Base-by-base conservation (phyloP, 2,113 vertebrate species). In the Nycticebus coucang region DNA sequence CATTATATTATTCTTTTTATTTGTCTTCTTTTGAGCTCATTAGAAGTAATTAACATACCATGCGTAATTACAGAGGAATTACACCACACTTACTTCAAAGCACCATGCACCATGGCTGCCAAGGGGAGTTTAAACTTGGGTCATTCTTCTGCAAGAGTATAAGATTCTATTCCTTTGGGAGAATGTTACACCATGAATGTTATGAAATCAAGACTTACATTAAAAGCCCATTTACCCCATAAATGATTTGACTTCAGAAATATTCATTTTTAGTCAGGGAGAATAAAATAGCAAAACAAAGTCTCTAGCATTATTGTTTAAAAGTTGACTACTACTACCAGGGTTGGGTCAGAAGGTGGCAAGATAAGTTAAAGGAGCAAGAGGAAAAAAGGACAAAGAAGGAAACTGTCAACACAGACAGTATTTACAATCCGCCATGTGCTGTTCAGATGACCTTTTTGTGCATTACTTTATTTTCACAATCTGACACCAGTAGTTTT, bases 41-140 rank as follows among this genome's bases (percentile, higher is more conserved):
- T 98, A 97, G 94, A 97, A 97, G 90, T 97, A 98, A 97, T 97
- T 97, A 97, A 97, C 97, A 97, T 83, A 96, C 84, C 14, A 89
- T 17, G 1, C 95, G 66, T 83, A 96, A 97, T 97, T 97, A 97
- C 68, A 95, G 93, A 95, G 10, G 86, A 97, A 97, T 97, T 94
- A 97, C 18, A 41, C 28, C 2, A n/a, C 74, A 71, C 57, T 86
- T 91, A 64, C 95, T 97, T 94, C 92, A 97, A 96, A 95, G 87
- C 75, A 95, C 97, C 33, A 37, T 69, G 80, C 78, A 95, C 95
- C 87, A 71, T 94, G 83, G 59, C 84, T 97, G 95, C 96, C 81
- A 97, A 96, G 55, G 94, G 71, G 22, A 92, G 60, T 97, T 96
- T 86, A 75, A 94, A 96, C 30, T 86, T 53, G 10, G 37, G 64